Evolutionary conservation across 2,888 invertebrate genomes (phyloP), one percentile per base, ranked within the genome.

Genomic region (Cacoxenus indagator): DNA sequence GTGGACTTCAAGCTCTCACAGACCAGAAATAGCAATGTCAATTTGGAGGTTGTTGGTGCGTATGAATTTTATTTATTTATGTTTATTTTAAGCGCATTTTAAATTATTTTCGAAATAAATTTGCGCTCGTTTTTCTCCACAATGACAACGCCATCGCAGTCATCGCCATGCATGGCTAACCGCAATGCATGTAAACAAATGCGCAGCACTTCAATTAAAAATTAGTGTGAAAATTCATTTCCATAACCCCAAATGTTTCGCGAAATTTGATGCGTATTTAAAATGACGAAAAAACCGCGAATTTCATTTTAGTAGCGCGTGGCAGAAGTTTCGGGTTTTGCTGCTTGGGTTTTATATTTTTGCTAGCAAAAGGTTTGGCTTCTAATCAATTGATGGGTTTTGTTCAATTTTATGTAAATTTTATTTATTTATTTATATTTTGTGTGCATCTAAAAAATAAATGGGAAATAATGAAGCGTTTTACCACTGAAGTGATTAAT

Each of bases 1-100:
- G 93, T 94, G 71, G 94, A 94, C 88, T 94, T 94, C 89, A 93
- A 93, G 86, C 91, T 92, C 84, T 92, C 93, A 62, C 93, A 93
- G 67, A 94, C 94, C 70, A 90, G 93, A 78, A 93, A 94, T 88
- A 92, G 92, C 85, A 92, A 92, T 86, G 93, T 94, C 87, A 93
- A 93, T 88, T 90, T 94, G 82, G 93, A 93, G 83, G 92, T 94
- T 79, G 93, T 94, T 85, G 91, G 94, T 94, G 90, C 92, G 93
- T 91, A 77, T 70, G 64, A 14, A 71, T 62, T 61, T 65, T 17
- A 61, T 46, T 43, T 61, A 22, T 61, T 64, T 61, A 48, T 19
- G n/a, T 51, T 29, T 43, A 31, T 66, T 55, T 45, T 45, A 45
- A 57, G 27, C 27, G 19, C 5, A 55, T 55, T 54, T 54, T 22